These are phyloP conservation scores for Muraenolepis orangiensis DNA, from an alignment of 2,797 vertebrate genomes.

Conservation along the genomic window DNA sequence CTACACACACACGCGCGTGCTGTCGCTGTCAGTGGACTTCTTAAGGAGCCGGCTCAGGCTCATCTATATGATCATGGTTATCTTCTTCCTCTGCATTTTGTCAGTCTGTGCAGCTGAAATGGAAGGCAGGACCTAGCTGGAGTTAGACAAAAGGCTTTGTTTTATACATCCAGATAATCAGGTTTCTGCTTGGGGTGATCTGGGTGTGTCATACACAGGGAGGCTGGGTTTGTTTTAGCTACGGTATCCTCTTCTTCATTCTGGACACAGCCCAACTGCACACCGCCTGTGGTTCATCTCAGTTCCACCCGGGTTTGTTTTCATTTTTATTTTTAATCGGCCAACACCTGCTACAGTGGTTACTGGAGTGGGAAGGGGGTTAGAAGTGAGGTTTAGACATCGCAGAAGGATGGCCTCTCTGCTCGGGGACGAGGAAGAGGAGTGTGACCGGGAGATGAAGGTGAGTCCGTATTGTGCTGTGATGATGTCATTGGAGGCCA, in stretches of 20 bases:
- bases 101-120: neutral
- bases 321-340: neutral
- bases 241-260: neutral
- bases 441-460: conserved; percentile 45
- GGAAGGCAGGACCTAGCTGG: conserved; percentile 40
- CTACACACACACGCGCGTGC: neutral
- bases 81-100: neutral
- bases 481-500: conserved; percentile 1
- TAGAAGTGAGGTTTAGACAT: neutral
- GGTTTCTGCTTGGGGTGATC: conserved; percentile 1
- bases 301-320: no score
- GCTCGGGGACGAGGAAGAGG: conserved; percentile 32
- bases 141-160: conserved; percentile 28
- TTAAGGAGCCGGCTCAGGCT: neutral
- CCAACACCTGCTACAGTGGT: neutral
- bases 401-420: neutral
- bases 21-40: neutral
- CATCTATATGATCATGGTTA: neutral
- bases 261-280: neutral
- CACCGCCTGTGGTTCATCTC: neutral
- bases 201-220: conserved; percentile 52
- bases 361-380: neutral
- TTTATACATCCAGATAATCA: neutral
- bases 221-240: conserved; percentile 23
- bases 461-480: conserved; percentile 46